Evolutionary conservation across 2,888 invertebrate genomes (phyloP).

Genomic region (Fragum whitleyi): DNA sequence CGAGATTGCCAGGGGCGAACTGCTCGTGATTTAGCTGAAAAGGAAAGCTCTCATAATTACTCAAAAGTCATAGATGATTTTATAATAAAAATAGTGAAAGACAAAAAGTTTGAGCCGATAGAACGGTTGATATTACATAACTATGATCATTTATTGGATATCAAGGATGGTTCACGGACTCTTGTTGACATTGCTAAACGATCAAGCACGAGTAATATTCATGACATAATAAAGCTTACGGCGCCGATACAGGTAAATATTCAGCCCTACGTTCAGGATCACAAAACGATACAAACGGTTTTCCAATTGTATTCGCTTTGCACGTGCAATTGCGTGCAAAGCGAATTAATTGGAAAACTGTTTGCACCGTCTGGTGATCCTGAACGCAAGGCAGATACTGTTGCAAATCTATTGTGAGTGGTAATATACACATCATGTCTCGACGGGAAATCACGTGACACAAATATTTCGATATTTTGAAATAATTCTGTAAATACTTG

Average conservation of each 20-base stretch:
- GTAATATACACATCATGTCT: too few relatives aligned
- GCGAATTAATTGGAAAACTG: too few relatives aligned
- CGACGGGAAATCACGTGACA: too few relatives aligned
- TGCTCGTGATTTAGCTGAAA: constrained; percentile 72
- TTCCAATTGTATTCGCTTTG: too few relatives aligned
- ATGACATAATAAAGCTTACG: constrained; percentile 76
- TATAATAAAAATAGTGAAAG: constrained; percentile 74
- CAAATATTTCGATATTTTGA: too few relatives aligned
- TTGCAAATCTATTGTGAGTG: too few relatives aligned
- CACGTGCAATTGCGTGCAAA: too few relatives aligned
- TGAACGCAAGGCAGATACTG: too few relatives aligned
- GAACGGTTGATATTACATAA: constrained; percentile 80
- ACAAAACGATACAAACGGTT: too few relatives aligned
- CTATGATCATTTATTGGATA: constrained; percentile 82
- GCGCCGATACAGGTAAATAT: constrained; percentile 78
- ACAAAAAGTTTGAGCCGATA: constrained; percentile 72
- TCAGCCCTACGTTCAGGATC: too few relatives aligned
- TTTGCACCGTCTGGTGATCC: too few relatives aligned
- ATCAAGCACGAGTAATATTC: constrained; percentile 76
- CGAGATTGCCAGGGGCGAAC: constrained; percentile 76
- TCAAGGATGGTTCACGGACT: constrained; percentile 71
- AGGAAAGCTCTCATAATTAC: constrained; percentile 62
- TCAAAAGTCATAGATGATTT: constrained; percentile 72
- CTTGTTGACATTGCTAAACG: constrained; percentile 79
- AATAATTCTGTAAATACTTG: too few relatives aligned